A percentile compares a stretch with the other conserved stretches of the same genome.
phyloP scores from a whole-genome alignment of 2,888 invertebrate species.

The Drosophila meridionalis region DNA sequence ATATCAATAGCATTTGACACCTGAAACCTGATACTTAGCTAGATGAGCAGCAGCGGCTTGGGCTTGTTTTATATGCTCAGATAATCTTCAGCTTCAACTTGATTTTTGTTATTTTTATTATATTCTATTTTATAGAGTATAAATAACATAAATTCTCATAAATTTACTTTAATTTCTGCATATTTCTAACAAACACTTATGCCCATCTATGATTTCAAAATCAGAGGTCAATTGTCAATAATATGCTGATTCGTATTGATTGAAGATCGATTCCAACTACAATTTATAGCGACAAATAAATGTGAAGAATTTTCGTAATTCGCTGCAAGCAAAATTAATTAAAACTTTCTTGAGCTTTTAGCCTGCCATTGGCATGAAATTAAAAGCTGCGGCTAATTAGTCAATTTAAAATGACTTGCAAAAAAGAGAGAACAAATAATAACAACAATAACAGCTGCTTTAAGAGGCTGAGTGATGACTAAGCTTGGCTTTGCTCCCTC shows the following conservation, averaged over 20 bases:
- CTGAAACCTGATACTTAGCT: not conserved
- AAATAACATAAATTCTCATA: not conserved
- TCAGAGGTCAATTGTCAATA: conserved; percentile 20
- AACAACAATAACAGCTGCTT: conserved; percentile 15
- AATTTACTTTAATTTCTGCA: not conserved
- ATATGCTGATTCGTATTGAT: conserved; percentile 21
- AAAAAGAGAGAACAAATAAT: conserved; percentile 9
- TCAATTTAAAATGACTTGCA: conserved; percentile 50
- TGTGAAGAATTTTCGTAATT: not conserved
- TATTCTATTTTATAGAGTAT: not conserved
- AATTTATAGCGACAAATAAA: not conserved
- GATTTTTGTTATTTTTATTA: not conserved
- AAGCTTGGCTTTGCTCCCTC: conserved; percentile 26
- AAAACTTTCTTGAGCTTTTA: not conserved
- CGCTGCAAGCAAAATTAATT: not conserved
- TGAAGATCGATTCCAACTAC: not conserved
- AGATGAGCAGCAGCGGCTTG: not conserved
- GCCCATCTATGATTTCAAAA: conserved; percentile 18
- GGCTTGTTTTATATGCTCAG: not conserved
- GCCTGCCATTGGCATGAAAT: not conserved
- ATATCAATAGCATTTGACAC: not conserved
- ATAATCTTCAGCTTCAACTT: not conserved
- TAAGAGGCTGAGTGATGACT: conserved; percentile 26
- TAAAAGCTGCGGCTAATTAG: conserved; percentile 73
- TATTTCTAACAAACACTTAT: not conserved